phyloP scores from a whole-genome alignment of 92 coral and sea anemone genomes.

The Paragorgia papillata region DNA sequence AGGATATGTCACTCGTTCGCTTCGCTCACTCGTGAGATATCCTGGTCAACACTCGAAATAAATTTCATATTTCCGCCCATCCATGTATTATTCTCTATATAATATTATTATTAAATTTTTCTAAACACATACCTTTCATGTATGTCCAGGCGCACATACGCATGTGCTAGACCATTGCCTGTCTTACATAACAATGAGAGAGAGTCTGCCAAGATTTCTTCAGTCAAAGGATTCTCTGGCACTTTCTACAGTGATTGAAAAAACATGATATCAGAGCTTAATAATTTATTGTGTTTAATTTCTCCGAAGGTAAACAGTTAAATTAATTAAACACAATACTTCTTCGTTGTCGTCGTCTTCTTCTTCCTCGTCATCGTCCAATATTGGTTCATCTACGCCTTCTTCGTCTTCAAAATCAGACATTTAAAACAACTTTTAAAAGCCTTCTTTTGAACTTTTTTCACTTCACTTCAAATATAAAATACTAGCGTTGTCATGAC shows the following conservation, averaged over 20 bases:
- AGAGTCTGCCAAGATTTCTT: conserved; percentile 86
- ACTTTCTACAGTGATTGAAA: conserved; percentile 60
- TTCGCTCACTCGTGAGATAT: too few species aligned
- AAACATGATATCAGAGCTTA: not conserved
- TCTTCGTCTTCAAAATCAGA: conserved; percentile 99
- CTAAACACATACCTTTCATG: conserved; percentile 97
- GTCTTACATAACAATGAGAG: conserved; percentile 92
- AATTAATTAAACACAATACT: too few species aligned
- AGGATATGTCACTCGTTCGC: too few species aligned
- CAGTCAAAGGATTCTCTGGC: conserved; percentile 89
- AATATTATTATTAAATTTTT: too few species aligned
- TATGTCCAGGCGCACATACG: conserved; percentile 90
- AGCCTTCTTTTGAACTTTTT: not conserved
- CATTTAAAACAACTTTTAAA: conserved; percentile 47
- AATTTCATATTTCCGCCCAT: too few species aligned
- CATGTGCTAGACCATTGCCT: conserved; percentile 98
- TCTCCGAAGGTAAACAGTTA: too few species aligned
- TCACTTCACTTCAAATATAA: too few species aligned
- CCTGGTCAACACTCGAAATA: too few species aligned
- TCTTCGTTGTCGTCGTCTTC: conserved; percentile 82
- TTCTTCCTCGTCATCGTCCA: conserved; percentile 92
- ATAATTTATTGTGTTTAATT: too few species aligned
- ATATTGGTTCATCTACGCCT: conserved; percentile 95
- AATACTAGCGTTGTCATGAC: too few species aligned
- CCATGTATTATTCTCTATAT: too few species aligned